Base-by-base conservation (phyloP, 2,888 invertebrate species). In the Rotaria macrura region DNA sequence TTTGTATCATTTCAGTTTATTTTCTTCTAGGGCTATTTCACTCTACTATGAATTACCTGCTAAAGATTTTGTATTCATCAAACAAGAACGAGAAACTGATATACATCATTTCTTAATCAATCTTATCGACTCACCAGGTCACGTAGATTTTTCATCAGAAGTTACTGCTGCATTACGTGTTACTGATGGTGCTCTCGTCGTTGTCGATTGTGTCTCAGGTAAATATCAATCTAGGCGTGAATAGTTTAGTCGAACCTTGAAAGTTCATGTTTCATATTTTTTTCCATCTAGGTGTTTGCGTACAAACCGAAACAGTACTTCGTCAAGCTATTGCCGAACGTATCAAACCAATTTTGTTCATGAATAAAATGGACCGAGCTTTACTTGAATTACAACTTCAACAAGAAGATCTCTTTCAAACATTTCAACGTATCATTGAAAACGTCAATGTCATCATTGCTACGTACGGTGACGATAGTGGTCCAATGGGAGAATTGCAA, bases 311-410 rank as follows among this genome's bases (percentile, higher is more conserved):
- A 92, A 98, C 99, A 90, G 99, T 99, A 87, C 93, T 99, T 89
- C 95, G 99, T 93, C 99, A 99, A 92, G 99, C 99, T 87, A 99
- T 99, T 90, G 96, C 97, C 87, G 99, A 99, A 93, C 95, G 99
- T 90, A 99, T 99, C 90, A 98, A 97, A 94, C 99, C 99, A 86
- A 96, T 99, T 89, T 93, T 99, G 89, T 99, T 99, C 94, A 98
- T 99, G 98, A 99, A 99, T 95, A 99, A 99, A 93, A 98, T 99
- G 98, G 99, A 99, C 93, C 95, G 99, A 89, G 99, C 99, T 88
- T 93, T 99, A 87, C 93, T 99, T 65, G 99, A 99, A 92, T 93
- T 99, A 90, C 98, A 99, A 91, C 92, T 98, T 89, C 97, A 96
- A 87, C 94, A 95, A 88, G 99, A 99, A 92, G 96, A 97, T 91